phyloP scores from a whole-genome alignment of 2,888 invertebrate species.

The Agrochola lychnidis region DNA sequence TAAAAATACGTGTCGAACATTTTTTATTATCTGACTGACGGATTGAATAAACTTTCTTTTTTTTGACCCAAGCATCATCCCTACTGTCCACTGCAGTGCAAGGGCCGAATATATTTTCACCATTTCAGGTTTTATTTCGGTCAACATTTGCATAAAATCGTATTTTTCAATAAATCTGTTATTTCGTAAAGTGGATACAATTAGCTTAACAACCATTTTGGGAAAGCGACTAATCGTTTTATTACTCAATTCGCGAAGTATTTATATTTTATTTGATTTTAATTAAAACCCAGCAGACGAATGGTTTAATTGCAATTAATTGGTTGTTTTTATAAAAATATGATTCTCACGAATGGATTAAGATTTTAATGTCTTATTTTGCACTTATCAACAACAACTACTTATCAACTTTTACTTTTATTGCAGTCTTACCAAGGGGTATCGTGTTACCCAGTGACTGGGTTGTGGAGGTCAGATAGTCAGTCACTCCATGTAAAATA shows the following conservation, averaged over 20 bases:
- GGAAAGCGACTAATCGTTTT: conserved; percentile 52
- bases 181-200: conserved; percentile 41
- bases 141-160: conserved; percentile 15
- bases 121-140: conserved; percentile 8
- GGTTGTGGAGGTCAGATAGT: no score
- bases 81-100: neutral
- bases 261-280: no score
- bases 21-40: no score
- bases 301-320: conserved; percentile 18
- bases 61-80: no score
- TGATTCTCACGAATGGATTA: conserved; percentile 12
- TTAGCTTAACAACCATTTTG: conserved; percentile 35
- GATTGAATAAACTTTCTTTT: no score
- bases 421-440: no score
- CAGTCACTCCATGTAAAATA: no score
- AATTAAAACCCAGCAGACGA: conserved; percentile 17
- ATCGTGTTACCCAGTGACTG: no score
- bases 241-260: conserved; percentile 42
- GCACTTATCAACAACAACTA: neutral
- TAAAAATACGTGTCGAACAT: no score
- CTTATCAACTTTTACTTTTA: no score
- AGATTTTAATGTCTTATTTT: neutral
- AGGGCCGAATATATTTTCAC: neutral
- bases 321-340: conserved; percentile 9
- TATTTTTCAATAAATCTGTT: conserved; percentile 27